These are phyloP conservation scores for Drosophila bunnanda DNA, from an alignment of 2,888 invertebrate species.

Conservation along the genomic window DNA sequence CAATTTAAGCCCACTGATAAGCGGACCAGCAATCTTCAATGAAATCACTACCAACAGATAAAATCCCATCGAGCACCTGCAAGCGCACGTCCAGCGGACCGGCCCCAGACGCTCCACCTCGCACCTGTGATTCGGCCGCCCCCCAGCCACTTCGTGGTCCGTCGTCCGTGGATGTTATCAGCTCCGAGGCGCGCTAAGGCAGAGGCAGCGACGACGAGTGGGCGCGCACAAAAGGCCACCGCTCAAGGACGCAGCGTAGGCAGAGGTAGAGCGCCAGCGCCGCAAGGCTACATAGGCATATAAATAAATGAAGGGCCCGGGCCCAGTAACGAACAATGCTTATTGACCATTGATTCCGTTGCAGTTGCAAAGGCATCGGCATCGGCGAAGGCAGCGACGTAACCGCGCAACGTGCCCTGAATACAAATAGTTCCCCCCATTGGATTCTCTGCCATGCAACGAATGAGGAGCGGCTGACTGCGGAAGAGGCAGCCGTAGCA, in stretches of 20 bases:
- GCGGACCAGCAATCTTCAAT: conserved; percentile 43
- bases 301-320: conserved; percentile 42
- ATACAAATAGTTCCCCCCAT: conserved; percentile 53
- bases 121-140: conserved; percentile 34
- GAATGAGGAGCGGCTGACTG: conserved; percentile 31
- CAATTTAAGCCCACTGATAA: conserved; percentile 38
- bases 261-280: conserved; percentile 6
- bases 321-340: conserved; percentile 30
- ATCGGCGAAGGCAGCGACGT: conserved; percentile 35
- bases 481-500: conserved; percentile 13
- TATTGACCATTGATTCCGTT: conserved; percentile 30
- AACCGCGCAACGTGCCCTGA: conserved; percentile 61
- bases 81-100: conserved; percentile 20
- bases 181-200: conserved; percentile 64
- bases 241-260: conserved; percentile 64
- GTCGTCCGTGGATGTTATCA: conserved; percentile 65
- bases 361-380: conserved; percentile 29
- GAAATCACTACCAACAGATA: conserved; percentile 33
- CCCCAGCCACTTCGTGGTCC: conserved; percentile 39
- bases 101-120: conserved; percentile 1
- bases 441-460: conserved; percentile 63
- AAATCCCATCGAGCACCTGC: conserved; percentile 29
- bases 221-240: conserved; percentile 47
- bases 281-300: conserved; percentile 42
- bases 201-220: conserved; percentile 27